These are phyloP conservation scores for Trachelus tabidus DNA, from an alignment of 2,888 invertebrate species.

Conservation along the genomic window DNA sequence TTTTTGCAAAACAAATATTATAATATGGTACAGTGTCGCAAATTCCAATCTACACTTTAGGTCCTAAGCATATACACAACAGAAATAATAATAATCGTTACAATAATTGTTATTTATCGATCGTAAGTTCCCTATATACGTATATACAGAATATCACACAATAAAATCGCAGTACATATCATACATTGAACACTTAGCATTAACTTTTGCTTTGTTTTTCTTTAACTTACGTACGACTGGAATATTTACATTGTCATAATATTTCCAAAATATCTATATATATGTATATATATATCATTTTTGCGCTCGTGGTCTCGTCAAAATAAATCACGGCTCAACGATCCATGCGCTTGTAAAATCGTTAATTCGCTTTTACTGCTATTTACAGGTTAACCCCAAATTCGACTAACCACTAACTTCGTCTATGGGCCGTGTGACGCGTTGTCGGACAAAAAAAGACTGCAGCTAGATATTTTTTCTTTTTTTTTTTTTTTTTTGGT, in stretches of 20 bases:
- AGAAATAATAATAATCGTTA: slow-evolving; percentile 10
- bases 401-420: no score
- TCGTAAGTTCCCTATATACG: not conserved
- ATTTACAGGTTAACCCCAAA: no score
- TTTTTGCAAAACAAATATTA: slow-evolving; percentile 58
- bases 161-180: slow-evolving; percentile 51
- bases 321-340: no score
- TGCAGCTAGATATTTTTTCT: not conserved
- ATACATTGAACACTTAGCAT: slow-evolving; percentile 46
- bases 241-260: slow-evolving; percentile 7
- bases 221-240: no score
- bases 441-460: slow-evolving; percentile 20
- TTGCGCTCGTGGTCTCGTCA: no score
- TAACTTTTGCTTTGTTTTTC: not conserved
- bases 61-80: slow-evolving; percentile 45
- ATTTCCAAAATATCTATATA: slow-evolving; percentile 14
- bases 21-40: slow-evolving; percentile 49
- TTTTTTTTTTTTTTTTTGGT: slow-evolving; percentile 9
- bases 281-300: not conserved
- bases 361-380: not conserved
- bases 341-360: no score
- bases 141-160: slow-evolving; percentile 63
- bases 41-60: not conserved
- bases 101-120: slow-evolving; percentile 13
- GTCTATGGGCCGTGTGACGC: slow-evolving; percentile 4